phyloP scores from a whole-genome alignment of 2,888 invertebrate species.

The Aleiodes leptofemur region DNA sequence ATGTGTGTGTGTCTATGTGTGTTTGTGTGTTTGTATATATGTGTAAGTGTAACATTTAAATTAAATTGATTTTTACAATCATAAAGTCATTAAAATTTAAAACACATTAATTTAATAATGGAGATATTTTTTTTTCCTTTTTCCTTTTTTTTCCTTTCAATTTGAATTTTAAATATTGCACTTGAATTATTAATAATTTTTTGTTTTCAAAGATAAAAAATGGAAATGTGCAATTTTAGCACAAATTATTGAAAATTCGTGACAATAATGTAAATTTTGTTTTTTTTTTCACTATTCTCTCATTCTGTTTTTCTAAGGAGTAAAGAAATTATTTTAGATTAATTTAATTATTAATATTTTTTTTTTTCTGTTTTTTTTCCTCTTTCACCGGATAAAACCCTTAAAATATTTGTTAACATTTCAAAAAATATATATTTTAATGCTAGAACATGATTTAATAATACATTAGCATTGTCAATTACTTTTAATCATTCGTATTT shows the following conservation, averaged over 20 bases:
- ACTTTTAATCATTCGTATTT: conserved; percentile 37
- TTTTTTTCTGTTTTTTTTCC: conserved; percentile 20
- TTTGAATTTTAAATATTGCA: background rate
- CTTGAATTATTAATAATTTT: conserved; percentile 6
- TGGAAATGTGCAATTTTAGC: background rate
- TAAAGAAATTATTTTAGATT: conserved; percentile 10
- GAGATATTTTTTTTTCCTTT: background rate
- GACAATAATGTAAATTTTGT: conserved; percentile 24
- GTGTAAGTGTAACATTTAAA: background rate
- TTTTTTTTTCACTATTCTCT: conserved; percentile 10
- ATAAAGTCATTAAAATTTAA: conserved; percentile 30
- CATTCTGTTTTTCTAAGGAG: background rate
- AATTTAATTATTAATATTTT: background rate
- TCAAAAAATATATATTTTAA: conserved; percentile 49
- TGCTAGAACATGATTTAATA: conserved; percentile 43
- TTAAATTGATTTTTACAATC: conserved; percentile 8
- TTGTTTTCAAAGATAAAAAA: conserved; percentile 15
- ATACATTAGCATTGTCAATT: conserved; percentile 42
- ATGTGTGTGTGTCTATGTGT: background rate
- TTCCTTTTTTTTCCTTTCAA: background rate
- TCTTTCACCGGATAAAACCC: conserved; percentile 40
- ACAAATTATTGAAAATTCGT: conserved; percentile 10
- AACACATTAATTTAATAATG: conserved; percentile 10
- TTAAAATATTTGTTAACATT: conserved; percentile 47
- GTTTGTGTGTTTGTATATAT: background rate